Base-by-base conservation (phyloP, 2,888 invertebrate species). In the Drepana falcataria region DNA sequence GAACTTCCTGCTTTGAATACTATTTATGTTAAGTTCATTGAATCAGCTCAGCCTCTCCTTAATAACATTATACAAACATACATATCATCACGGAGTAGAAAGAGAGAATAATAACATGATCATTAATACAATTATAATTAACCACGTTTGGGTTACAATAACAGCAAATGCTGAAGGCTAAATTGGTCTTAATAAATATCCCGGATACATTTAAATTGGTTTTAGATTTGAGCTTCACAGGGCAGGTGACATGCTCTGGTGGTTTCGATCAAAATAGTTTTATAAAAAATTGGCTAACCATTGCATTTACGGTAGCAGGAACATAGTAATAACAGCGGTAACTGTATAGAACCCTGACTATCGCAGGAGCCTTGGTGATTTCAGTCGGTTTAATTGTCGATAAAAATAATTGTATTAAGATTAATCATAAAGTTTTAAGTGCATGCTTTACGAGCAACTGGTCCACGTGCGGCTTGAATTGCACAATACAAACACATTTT, bases 381-480 rank as follows among this genome's bases (percentile, higher is more conserved):
- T 56, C 53, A 55, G 54, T 54, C 49, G 35, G 51, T 61, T 58
- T 62, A 64, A 67, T 61, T 65, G 59, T 51, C 63, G 58, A 55
- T 61, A 64, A 68, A 21, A 61, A 65, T 60, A 64, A 64, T 61
- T 59, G 54, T 60, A 48, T 61, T 60, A 52, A 58, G 52, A 65
- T 57, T 59, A 57, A 58, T 60, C 48, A 57, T 60, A 55, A 60
- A 55, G 54, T 52, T 52, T 54, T 48, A 53, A 9, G 9, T 52
- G 52, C 56, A 52, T 55, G 53, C 41, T 35, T 44, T 44, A 44
- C 9, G 6, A 44, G 37, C 4, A 37, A 37, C 37, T 5, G 37
- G 37, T 37, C 3, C 37, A 37, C 37, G 37, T 37, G 37, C 37
- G 37, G 37, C 37, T 37, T 37, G 1, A 37, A 37, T 37, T 37